phyloP scores from a whole-genome alignment of 2,113 vertebrate species.

The Bos javanicus region DNA sequence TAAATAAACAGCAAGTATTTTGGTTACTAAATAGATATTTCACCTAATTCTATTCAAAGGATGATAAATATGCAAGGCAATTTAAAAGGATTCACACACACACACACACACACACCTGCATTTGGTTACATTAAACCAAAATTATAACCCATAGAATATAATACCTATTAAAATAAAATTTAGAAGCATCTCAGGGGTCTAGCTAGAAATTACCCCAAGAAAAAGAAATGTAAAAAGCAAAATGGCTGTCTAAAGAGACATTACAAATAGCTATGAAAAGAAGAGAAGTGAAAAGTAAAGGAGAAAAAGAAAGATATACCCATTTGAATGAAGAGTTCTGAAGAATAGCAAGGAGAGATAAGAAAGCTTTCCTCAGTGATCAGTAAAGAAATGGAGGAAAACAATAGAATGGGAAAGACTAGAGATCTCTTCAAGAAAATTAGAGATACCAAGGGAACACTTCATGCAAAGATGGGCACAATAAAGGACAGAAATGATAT shows the following conservation, averaged over 20 bases:
- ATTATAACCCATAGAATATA: not conserved
- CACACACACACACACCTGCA: not conserved
- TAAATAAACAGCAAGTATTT: not conserved
- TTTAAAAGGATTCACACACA: not conserved
- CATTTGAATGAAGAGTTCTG: not conserved
- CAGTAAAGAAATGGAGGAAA: not conserved
- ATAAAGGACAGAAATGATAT: not conserved
- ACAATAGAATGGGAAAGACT: not conserved
- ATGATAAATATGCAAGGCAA: not conserved
- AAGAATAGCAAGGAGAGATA: not conserved
- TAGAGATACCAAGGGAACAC: not conserved
- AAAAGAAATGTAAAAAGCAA: not conserved
- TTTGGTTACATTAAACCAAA: not conserved
- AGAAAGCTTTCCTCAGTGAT: not conserved
- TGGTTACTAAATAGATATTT: not conserved
- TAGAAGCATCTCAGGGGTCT: not conserved
- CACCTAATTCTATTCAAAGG: not conserved
- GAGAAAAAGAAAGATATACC: not conserved
- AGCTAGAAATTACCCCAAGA: not conserved
- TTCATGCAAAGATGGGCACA: not conserved
- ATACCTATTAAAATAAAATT: not conserved
- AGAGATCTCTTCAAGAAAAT: not conserved
- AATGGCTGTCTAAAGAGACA: not conserved
- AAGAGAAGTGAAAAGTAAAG: not conserved
- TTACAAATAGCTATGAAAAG: not conserved